Conservation (phyloP, 2,888 invertebrate species). For the Lasioglossum marginatum region DNA sequence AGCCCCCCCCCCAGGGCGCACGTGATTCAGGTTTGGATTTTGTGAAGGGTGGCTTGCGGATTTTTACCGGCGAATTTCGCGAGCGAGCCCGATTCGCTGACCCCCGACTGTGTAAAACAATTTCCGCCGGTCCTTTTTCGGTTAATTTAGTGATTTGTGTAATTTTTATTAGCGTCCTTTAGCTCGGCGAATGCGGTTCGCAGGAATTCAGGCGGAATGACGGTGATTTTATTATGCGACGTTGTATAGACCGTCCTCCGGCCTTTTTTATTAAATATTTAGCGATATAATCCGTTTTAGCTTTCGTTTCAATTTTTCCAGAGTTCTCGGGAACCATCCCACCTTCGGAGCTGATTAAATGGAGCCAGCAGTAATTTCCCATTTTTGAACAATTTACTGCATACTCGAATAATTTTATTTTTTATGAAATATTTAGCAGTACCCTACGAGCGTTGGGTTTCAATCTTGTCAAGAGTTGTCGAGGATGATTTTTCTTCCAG, state of each 20-base stretch:
- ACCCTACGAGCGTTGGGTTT: not conserved
- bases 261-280: not conserved
- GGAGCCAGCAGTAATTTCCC: not conserved
- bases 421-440: not conserved
- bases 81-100: not conserved
- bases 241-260: not conserved
- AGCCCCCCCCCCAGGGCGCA: not conserved
- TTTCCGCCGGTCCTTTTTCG: conserved; percentile 7
- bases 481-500: not conserved
- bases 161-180: not conserved
- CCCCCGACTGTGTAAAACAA: not conserved
- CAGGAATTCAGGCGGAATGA: not conserved
- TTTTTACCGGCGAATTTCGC: conserved; percentile 5
- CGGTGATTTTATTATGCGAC: not conserved
- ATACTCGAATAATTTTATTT: not conserved
- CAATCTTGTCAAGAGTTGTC: not conserved
- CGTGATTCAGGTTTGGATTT: conserved; percentile 12
- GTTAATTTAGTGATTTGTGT: not conserved
- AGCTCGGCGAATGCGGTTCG: not conserved
- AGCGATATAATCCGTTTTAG: not conserved
- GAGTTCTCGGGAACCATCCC: not conserved
- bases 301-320: not conserved
- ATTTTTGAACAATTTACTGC: not conserved
- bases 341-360: not conserved
- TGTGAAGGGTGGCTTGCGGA: conserved; percentile 11